phyloP scores from a whole-genome alignment of 2,113 vertebrate species.

The Toxotes chatareus region DNA sequence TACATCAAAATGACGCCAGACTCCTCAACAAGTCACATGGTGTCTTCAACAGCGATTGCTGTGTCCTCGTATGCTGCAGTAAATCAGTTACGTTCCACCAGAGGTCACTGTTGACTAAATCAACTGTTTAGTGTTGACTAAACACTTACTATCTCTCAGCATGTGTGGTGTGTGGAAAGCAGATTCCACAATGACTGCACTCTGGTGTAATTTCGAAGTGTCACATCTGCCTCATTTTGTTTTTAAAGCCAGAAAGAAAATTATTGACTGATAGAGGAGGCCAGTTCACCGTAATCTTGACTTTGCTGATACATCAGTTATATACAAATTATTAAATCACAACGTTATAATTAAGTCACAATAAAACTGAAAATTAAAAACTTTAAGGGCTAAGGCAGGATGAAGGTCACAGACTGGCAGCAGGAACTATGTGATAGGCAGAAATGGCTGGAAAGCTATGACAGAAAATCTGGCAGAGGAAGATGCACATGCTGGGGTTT shows the following conservation, averaged over 20 bases:
- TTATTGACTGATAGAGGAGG: not conserved
- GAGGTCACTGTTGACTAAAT: slow-evolving; percentile 8
- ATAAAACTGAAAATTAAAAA: too few species aligned
- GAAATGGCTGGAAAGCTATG: too few species aligned
- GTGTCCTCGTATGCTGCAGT: too few species aligned
- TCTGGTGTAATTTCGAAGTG: not conserved
- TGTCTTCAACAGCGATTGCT: not conserved
- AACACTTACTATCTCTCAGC: not conserved
- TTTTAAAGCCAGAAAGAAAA: not conserved
- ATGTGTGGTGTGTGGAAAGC: not conserved
- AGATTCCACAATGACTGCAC: not conserved
- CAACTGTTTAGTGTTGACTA: too few species aligned
- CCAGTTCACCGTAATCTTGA: not conserved
- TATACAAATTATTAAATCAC: too few species aligned
- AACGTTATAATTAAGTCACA: too few species aligned
- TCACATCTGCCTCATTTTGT: not conserved
- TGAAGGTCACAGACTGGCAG: too few species aligned
- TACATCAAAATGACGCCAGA: not conserved
- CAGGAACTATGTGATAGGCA: too few species aligned
- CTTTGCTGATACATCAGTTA: too few species aligned
- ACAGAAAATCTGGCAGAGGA: too few species aligned
- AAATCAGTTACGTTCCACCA: slow-evolving; percentile 1
- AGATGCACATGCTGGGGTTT: too few species aligned
- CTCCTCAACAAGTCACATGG: not conserved
- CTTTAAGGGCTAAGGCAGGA: too few species aligned